These are phyloP conservation scores for Petrocephalus sullivani DNA, from an alignment of 2,797 vertebrate genomes.

Conservation along the genomic window DNA sequence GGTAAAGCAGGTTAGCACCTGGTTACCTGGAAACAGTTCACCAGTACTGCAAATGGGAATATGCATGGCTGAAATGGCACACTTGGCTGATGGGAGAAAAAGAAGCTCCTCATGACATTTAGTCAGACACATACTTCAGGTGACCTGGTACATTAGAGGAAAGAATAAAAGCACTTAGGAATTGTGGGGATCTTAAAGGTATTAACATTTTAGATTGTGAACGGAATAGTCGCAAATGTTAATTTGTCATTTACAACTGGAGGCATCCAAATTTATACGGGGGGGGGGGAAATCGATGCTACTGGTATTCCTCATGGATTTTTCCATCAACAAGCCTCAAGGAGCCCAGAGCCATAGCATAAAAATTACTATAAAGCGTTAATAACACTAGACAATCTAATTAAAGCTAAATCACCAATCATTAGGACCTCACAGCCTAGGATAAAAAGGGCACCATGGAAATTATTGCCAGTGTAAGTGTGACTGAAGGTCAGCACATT, in stretches of 20 bases:
- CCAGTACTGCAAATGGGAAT: neutral
- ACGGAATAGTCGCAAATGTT: neutral
- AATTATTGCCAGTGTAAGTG: slow-evolving; percentile 35
- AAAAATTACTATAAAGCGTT: neutral
- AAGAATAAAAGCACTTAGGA: neutral
- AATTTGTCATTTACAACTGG: neutral
- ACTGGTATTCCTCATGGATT: neutral
- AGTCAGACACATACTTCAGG: neutral
- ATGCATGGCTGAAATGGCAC: neutral
- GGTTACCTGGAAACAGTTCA: neutral
- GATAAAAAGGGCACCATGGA: slow-evolving; percentile 44
- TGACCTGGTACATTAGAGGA: neutral
- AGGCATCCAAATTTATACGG: neutral
- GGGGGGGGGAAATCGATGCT: neutral
- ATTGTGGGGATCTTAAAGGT: neutral
- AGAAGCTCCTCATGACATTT: neutral
- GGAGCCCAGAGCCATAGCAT: neutral
- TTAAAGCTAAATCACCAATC: slow-evolving; percentile 23
- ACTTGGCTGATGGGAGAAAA: neutral
- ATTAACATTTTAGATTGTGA: neutral
- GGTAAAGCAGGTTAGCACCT: neutral
- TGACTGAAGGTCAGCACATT: slow-evolving; percentile 51
- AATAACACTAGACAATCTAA: slow-evolving; percentile 7
- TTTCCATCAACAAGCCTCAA: neutral
- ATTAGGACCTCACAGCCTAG: slow-evolving; percentile 35